Evolutionary conservation across 2,113 vertebrate species (phyloP), one percentile per base, ranked within the genome.

Genomic region (Apodemus sylvaticus): DNA sequence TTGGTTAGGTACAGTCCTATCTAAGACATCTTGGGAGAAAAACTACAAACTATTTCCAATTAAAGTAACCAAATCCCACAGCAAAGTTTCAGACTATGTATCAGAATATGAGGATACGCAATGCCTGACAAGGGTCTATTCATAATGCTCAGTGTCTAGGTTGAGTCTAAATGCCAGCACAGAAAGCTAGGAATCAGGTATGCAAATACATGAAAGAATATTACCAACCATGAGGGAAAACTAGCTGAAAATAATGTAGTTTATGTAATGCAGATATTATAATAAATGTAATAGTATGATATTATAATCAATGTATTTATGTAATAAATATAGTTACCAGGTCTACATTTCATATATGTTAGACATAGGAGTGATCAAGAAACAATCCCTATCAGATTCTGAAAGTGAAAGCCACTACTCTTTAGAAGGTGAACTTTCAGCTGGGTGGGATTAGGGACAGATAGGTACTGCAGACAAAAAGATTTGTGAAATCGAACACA

Each of bases 1-100:
- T 81, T 42, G n/a, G 29, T 68, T 91, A 53, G 81, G 66, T 4
- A 82, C 19, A 78, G 4, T 85, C 1, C 45, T 94, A 45, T n/a
- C 79, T 96, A 62, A 66, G 10, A 62, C 7, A 64, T 82, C 79
- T 91, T 87, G 81, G 81, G 86, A 90, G 42, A n/a, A 64, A 86
- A 89, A 90, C 13, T 14, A 48, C 22, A 87, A 70, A 51, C n/a
- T n/a, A 90, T 90, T 86, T 81, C 36, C 66, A 82, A 45, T 20
- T 82, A 90, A 53, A 7, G 68, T 71, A 93, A 51, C 6, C 78
- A n/a, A 86, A 68, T 87, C 26, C 39, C 26, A 95, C 48, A 90
- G 78, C 48, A 90, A 89, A 26, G 5, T 24, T 70, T 87, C 34
- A 53, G 64, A 53, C 24, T 91, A 81, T 96, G 64, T 82, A 58